Base-by-base conservation (phyloP, 2,797 vertebrate species). In the Euphonia xanthogaster region DNA sequence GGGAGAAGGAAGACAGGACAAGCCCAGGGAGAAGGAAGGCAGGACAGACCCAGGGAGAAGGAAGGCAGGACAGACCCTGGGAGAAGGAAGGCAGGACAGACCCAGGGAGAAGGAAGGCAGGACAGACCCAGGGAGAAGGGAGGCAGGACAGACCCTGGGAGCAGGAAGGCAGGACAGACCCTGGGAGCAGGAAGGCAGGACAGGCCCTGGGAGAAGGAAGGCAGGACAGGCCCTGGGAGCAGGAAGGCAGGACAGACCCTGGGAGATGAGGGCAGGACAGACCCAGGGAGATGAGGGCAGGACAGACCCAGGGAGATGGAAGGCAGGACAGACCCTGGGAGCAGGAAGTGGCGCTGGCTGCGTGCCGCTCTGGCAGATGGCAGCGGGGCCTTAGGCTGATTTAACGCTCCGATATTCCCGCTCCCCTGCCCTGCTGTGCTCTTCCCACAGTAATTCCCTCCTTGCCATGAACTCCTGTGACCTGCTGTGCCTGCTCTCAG, bases 291-390 rank as follows among this genome's bases (percentile, higher is more conserved):
- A 48, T 16, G 48, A 50, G 28, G 27, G 48, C 48, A 50, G 60
- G 7, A 7, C 33, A 58, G 31, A 18, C 2, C 1, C 18, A 7
- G 23, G 60, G 61, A 45, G 45, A 6, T 1, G 8, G 24, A 25
- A 15, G 30, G 60, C 39, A 62, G 60, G 6, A 4, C 39, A 57
- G 5, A 10, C 3, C 1, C 23, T 8, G 13, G 37, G 9, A 42
- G 45, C 5, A 1, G 12, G 33, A 30, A 4, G 14, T 0, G 1
- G 3, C 3, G 7, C 51, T 9, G 10, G 67, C 50, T 0, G 1
- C 0, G 7, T 23, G 24, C 48, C 4, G 3, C 61, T 40, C 57
- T 5, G 21, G 47, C 39, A 14, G 68, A 30, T 14, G 62, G 71
- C 79, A 50, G 60, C 39, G 3, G 50, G 9, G 11, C 23, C 55